phyloP scores from a whole-genome alignment of 2,113 vertebrate genomes.

The Pituophis catenifer region DNA sequence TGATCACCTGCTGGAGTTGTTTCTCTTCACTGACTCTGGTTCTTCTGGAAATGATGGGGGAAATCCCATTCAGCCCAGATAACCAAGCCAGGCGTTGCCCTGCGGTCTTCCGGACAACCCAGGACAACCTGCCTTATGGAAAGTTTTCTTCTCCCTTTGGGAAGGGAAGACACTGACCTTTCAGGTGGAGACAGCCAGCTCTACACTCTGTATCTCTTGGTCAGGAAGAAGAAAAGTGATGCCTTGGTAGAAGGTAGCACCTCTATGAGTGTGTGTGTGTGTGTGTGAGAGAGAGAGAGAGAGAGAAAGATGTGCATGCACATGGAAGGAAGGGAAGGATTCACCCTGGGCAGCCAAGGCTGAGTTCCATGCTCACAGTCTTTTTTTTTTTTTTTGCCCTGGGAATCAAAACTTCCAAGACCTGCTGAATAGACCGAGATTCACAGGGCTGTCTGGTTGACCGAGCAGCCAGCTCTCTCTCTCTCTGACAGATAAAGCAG shows the following conservation, averaged over 20 bases:
- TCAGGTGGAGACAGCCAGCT: not conserved
- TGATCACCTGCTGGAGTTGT: not conserved
- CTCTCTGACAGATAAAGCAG: constrained; percentile 66
- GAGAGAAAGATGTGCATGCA: not conserved
- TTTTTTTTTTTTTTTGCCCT: not conserved
- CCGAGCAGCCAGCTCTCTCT: constrained; percentile 50
- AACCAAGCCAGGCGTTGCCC: too few relatives aligned
- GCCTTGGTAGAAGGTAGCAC: constrained; percentile 17
- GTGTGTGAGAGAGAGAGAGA: not conserved
- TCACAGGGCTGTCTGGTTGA: constrained; percentile 6
- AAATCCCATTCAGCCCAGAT: not conserved
- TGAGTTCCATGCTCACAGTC: not conserved
- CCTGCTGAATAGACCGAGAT: constrained; percentile 28
- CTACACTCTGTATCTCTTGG: not conserved
- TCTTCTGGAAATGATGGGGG: not conserved
- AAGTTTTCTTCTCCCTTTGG: constrained; percentile 34
- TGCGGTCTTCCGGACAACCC: fast-evolving
- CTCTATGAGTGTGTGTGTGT: not conserved
- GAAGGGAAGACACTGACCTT: not conserved
- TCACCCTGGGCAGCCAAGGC: constrained; percentile 16
- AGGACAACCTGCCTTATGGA: not conserved
- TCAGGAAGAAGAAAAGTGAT: not conserved
- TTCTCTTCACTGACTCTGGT: not conserved
- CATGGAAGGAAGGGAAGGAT: constrained; percentile 34
- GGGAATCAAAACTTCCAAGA: constrained; percentile 56